Percentiles rank a stretch among this genome's conserved stretches.
phyloP scores from a whole-genome alignment of 2,113 vertebrate genomes.

The Atlantisia rogersi region DNA sequence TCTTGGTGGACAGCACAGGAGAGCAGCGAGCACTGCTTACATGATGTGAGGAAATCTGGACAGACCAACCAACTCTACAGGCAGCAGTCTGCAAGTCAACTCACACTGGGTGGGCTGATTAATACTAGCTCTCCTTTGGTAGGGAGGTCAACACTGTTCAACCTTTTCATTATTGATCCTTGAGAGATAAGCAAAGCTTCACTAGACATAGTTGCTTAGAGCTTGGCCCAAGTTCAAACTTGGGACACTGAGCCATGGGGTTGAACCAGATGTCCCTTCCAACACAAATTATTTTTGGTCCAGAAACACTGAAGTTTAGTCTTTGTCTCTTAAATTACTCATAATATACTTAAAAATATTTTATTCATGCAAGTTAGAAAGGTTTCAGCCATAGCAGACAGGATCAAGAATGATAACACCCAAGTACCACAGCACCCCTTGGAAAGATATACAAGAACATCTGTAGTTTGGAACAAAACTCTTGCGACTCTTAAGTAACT shows the following conservation, averaged over 20 bases:
- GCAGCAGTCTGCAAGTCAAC: background rate
- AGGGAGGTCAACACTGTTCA: background rate
- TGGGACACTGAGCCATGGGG: background rate
- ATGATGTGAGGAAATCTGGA: background rate
- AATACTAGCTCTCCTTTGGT: rapidly evolving
- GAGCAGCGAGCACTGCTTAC: rapidly evolving
- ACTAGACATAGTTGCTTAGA: background rate
- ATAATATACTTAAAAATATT: background rate
- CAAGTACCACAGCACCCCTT: background rate
- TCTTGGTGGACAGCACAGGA: background rate
- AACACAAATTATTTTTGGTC: background rate
- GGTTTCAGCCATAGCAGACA: background rate
- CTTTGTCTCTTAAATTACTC: background rate
- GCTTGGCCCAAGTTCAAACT: background rate
- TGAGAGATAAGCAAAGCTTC: background rate
- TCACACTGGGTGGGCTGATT: no score
- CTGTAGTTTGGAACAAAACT: background rate
- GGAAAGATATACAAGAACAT: background rate
- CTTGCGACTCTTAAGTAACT: background rate
- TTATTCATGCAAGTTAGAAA: background rate
- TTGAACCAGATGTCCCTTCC: background rate
- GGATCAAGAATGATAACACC: rapidly evolving
- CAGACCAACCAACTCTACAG: background rate
- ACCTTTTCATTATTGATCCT: background rate
- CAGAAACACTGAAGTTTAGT: background rate